phyloP scores from a whole-genome alignment of 2,888 invertebrate species.

The Hypsopygia costalis region DNA sequence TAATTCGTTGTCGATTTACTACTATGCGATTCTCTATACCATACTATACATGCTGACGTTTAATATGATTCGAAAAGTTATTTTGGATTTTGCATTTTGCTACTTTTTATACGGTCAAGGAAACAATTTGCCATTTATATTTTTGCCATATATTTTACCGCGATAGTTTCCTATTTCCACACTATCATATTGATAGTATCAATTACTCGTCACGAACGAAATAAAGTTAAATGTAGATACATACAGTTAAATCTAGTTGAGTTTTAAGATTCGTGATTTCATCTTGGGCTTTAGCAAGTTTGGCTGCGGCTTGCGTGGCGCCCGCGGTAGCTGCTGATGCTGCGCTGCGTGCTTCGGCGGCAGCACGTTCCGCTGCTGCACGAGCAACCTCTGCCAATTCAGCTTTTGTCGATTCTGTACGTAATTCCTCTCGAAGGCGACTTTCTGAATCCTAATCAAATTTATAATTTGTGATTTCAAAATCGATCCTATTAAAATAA shows the following conservation, averaged over 20 bases:
- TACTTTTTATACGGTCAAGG: too few species aligned
- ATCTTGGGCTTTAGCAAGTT: constrained; percentile 46
- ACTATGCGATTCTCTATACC: too few species aligned
- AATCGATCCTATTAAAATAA: neutral
- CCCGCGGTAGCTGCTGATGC: constrained; percentile 56
- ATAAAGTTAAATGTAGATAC: neutral
- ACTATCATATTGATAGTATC: too few species aligned
- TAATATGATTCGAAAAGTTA: too few species aligned
- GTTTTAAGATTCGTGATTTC: constrained; percentile 49
- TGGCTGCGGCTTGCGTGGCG: constrained; percentile 46
- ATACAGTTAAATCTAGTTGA: constrained; percentile 55
- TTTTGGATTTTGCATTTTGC: too few species aligned
- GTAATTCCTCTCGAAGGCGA: constrained; percentile 53
- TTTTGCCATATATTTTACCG: too few species aligned
- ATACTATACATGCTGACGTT: too few species aligned
- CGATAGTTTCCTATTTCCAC: too few species aligned
- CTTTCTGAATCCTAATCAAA: constrained; percentile 45
- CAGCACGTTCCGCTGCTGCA: constrained; percentile 45
- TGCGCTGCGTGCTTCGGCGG: constrained; percentile 49
- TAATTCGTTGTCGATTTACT: too few species aligned
- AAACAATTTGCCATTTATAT: too few species aligned
- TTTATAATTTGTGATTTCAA: neutral
- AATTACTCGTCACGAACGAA: too few species aligned
- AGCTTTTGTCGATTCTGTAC: constrained; percentile 51
- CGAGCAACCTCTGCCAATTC: constrained; percentile 55